Evolutionary conservation across 2,888 invertebrate genomes (phyloP).

Genomic region (Ectobius pallidus): DNA sequence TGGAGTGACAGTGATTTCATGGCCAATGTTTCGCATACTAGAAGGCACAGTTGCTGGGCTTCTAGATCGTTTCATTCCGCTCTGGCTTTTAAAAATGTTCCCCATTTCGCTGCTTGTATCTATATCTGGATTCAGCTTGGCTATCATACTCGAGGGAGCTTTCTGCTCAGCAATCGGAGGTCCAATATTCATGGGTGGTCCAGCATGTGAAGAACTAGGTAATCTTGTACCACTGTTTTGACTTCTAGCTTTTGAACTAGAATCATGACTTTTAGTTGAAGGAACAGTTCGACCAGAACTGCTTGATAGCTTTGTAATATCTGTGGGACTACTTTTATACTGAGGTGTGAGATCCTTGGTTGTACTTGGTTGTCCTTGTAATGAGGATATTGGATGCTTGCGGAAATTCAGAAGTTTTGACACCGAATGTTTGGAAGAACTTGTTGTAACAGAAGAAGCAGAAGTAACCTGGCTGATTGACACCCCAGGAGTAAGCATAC

Average conservation of each 20-base stretch:
- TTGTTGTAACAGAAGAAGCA: background rate
- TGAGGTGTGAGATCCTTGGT: constrained; percentile 2
- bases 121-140: background rate
- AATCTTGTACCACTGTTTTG: background rate
- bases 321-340: background rate
- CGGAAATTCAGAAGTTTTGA: constrained; percentile 8
- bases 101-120: background rate
- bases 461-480: constrained; percentile 9
- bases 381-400: background rate
- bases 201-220: background rate
- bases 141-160: no score
- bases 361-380: background rate
- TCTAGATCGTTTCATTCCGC: background rate
- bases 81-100: constrained; percentile 6
- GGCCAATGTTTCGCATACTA: constrained; percentile 26
- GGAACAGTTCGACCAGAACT: background rate
- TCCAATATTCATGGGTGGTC: background rate
- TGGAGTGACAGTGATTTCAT: constrained; percentile 32
- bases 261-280: background rate
- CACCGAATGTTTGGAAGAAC: background rate
- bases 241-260: background rate
- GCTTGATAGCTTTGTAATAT: background rate
- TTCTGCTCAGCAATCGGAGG: background rate
- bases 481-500: constrained; percentile 12
- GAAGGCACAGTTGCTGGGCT: background rate